Percentiles rank a stretch among this genome's conserved stretches.
phyloP scores from a whole-genome alignment of 2,113 vertebrate genomes.

The Alligator sinensis region DNA sequence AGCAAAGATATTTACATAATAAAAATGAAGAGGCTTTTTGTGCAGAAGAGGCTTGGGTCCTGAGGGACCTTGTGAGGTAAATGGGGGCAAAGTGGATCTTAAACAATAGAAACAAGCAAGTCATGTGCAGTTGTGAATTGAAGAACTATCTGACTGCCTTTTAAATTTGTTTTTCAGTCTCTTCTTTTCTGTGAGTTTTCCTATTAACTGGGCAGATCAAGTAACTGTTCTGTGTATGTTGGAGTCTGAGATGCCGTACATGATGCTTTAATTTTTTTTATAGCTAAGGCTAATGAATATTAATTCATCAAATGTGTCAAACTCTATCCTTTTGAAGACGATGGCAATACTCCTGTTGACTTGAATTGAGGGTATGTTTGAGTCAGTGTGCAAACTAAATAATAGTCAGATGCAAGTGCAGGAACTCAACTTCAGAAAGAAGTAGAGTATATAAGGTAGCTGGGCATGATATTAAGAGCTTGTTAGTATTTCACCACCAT shows the following conservation, averaged over 20 bases:
- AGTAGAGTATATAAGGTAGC: neutral
- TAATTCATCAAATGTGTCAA: neutral
- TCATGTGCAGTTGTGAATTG: neutral
- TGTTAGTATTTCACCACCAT: neutral
- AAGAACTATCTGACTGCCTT: neutral
- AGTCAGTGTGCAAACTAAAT: neutral
- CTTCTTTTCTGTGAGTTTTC: rapidly evolving
- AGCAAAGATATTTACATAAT: neutral
- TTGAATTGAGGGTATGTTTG: neutral
- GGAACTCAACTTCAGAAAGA: neutral
- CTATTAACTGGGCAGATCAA: neutral
- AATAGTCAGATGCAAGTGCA: neutral
- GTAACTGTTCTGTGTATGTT: neutral
- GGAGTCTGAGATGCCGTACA: neutral
- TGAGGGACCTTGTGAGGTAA: neutral
- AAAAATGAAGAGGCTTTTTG: neutral
- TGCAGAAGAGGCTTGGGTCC: neutral
- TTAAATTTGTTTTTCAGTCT: neutral
- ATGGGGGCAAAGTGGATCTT: neutral
- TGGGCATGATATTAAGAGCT: neutral
- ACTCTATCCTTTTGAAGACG: neutral
- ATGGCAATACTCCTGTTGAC: neutral
- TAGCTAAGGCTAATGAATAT: neutral
- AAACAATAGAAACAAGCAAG: neutral
- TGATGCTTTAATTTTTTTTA: neutral